Evolutionary conservation across 2,888 invertebrate genomes (phyloP), one percentile per base, ranked within the genome.

Genomic region (Cremastinae sp.): DNA sequence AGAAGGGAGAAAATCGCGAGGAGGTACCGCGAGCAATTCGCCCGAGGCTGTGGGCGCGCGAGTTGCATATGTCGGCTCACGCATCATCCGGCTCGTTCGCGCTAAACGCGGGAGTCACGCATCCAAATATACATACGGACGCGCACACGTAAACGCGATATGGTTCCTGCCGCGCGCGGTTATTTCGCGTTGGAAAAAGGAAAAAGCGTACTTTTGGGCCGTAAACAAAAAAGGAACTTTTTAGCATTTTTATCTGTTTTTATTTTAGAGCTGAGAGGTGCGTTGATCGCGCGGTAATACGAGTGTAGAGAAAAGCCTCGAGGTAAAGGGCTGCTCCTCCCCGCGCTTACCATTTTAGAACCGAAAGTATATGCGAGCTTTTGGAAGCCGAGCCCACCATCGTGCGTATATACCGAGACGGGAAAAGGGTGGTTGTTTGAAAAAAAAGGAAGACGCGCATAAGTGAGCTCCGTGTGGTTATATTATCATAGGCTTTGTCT

Each of bases 21-120:
- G 65, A 59, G 64, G 41, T 70, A 53, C 69, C 69, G 70, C 59
- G 59, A 53, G 74, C 74, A 59, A 53, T 68, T 71, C 62, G 70
- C 71, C 75, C 9, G 43, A 38, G 74, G 76, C 69, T 65, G 69
- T 56, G 36, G 71, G 70, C 74, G 66, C 73, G 76, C 64, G 69
- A 76, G 73, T 68, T 75, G 80, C 85, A 83, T 78, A 81, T 85
- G 84, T 80, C 78, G 79, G 80, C 77, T 72, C 80, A 75, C 73
- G 81, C 81, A 78, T 77, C 47, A 66, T 68, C 80, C 58, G 58
- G 71, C 62, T 70, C 70, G 65, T 71, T 64, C 74, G 71, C 64
- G 75, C 78, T 85, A 86, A 85, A 82, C 82, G 83, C 79, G 78
- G 80, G 71, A 81, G 84, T 86, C 86, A 86, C 86, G 86, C 84